Evolutionary conservation across 2,888 invertebrate genomes (phyloP).

Genomic region (Lobophora halterata): DNA sequence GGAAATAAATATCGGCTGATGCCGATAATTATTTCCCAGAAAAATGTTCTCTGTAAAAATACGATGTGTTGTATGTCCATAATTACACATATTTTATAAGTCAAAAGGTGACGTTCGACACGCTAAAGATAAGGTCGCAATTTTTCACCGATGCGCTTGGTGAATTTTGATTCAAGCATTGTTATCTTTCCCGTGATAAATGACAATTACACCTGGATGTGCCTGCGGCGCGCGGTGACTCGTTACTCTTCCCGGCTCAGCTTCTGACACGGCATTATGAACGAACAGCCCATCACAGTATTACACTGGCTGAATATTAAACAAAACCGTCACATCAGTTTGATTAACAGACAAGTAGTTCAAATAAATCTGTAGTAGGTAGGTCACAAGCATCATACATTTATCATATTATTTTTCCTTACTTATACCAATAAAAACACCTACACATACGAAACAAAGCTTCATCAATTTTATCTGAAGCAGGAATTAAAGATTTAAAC

Average conservation of each 20-base stretch:
- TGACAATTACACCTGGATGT: conserved; percentile 38
- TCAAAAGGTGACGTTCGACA: conserved; percentile 32
- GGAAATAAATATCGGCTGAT: conserved; percentile 62
- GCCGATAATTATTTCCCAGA: conserved; percentile 59
- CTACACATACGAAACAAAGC: no score
- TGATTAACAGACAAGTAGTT: conserved; percentile 14
- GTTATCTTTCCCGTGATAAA: conserved; percentile 42
- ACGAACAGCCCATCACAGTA: conserved; percentile 31
- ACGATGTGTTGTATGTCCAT: conserved; percentile 36
- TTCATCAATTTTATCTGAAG: neutral
- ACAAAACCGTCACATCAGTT: conserved; percentile 24
- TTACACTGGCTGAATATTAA: conserved; percentile 33
- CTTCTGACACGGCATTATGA: conserved; percentile 30
- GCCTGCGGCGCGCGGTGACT: conserved; percentile 27
- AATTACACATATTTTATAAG: conserved; percentile 46
- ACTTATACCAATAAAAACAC: no score
- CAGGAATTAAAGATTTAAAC: neutral
- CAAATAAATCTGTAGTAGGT: conserved; percentile 5
- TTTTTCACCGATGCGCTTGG: conserved; percentile 34
- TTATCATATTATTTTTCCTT: neutral
- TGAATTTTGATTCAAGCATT: conserved; percentile 38
- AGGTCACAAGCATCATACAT: neutral
- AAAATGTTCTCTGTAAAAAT: conserved; percentile 45
- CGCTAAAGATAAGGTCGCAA: conserved; percentile 33
- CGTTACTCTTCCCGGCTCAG: conserved; percentile 35